phyloP scores from a whole-genome alignment of 2,113 vertebrate genomes.

The Pelecanoides urinatrix region DNA sequence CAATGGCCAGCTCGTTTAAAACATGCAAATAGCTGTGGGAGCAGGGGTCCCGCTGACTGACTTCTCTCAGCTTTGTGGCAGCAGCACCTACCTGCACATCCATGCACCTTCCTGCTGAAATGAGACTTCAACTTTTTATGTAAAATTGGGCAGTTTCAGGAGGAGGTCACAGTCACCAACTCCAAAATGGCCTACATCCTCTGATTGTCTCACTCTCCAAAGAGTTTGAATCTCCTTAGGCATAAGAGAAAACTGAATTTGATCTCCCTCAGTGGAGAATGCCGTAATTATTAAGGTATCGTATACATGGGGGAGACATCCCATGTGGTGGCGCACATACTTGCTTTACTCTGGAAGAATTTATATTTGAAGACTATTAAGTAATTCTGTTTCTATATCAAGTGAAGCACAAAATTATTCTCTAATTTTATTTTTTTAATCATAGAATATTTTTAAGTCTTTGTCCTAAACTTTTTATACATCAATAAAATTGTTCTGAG shows the following conservation, averaged over 20 bases:
- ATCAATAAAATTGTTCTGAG: background rate
- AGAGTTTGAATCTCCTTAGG: background rate
- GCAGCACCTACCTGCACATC: background rate
- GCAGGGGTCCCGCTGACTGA: background rate
- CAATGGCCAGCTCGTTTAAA: background rate
- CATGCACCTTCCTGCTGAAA: background rate
- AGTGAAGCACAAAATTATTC: background rate
- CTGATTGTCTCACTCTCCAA: background rate
- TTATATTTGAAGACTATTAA: background rate
- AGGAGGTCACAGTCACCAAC: background rate
- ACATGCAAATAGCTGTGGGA: background rate
- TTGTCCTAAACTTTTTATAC: background rate
- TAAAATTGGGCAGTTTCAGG: background rate
- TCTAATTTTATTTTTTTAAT: background rate
- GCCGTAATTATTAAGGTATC: background rate
- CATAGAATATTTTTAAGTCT: background rate
- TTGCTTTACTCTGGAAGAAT: background rate
- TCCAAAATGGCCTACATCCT: background rate
- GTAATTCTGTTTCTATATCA: background rate
- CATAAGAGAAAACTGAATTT: background rate
- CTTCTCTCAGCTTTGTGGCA: background rate
- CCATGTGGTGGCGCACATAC: rapidly evolving
- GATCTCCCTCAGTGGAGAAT: background rate
- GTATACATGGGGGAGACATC: background rate
- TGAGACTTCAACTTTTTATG: background rate